Evolutionary conservation across 2,888 invertebrate species (phyloP).

Genomic region (Buathra laborator): DNA sequence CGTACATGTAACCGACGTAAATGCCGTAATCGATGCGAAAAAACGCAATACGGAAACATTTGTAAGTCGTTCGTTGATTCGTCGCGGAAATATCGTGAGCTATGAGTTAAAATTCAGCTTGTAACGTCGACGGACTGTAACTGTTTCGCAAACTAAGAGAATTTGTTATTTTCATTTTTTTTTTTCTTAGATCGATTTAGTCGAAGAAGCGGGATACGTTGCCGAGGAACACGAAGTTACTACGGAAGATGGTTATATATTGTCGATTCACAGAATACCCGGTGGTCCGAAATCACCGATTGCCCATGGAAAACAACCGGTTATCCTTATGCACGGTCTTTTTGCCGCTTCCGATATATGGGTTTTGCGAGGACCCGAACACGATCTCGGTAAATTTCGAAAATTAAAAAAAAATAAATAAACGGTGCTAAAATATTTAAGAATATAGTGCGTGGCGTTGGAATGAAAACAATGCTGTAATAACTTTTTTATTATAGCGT

Average conservation of each 20-base stretch:
- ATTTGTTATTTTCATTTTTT: not conserved
- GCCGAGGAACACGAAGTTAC: constrained; percentile 75
- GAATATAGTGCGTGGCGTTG: not conserved
- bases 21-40: constrained; percentile 10
- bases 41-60: constrained; percentile 53
- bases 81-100: not conserved
- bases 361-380: constrained; percentile 73
- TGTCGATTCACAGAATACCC: constrained; percentile 74
- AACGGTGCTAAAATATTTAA: too few relatives aligned
- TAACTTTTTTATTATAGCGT: constrained; percentile 67
- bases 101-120: not conserved
- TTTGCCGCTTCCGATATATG: constrained; percentile 75
- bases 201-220: constrained; percentile 70
- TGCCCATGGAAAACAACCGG: constrained; percentile 70
- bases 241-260: constrained; percentile 75
- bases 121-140: not conserved
- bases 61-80: constrained; percentile 46
- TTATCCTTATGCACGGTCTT: constrained; percentile 74
- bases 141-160: constrained; percentile 6
- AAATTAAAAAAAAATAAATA: not conserved
- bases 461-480: not conserved
- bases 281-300: constrained; percentile 71
- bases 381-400: constrained; percentile 73
- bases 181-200: constrained; percentile 72
- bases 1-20: constrained; percentile 42